These are phyloP conservation scores for Dasysyrphus tricinctus DNA, from an alignment of 2,888 invertebrate genomes.

Conservation along the genomic window DNA sequence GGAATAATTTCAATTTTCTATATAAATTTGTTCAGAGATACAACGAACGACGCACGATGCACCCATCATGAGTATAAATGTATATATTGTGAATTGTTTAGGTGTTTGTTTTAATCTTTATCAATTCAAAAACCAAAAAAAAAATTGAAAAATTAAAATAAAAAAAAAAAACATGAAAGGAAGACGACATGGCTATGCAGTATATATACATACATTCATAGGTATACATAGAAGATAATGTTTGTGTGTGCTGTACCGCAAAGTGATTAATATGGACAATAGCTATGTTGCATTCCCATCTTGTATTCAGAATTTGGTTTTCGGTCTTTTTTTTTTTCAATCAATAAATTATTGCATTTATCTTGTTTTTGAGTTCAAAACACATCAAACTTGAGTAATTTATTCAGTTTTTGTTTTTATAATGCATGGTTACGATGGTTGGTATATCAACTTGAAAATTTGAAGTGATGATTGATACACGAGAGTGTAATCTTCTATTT, in stretches of 20 bases:
- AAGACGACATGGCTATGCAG: neutral
- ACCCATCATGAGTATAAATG: neutral
- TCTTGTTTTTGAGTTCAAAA: slow-evolving; percentile 33
- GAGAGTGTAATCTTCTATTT: neutral
- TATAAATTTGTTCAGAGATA: slow-evolving; percentile 13
- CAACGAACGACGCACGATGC: too few relatives aligned
- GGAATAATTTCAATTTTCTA: slow-evolving; percentile 30
- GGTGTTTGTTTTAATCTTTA: slow-evolving; percentile 49
- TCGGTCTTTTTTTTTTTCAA: neutral
- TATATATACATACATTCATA: too few relatives aligned
- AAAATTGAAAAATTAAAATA: neutral
- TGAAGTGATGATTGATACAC: neutral
- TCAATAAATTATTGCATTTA: slow-evolving; percentile 30
- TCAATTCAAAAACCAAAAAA: neutral
- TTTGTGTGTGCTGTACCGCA: slow-evolving; percentile 8
- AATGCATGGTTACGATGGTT: neutral
- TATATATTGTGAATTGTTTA: slow-evolving; percentile 4
- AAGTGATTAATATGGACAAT: slow-evolving; percentile 68
- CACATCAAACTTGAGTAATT: slow-evolving; percentile 36
- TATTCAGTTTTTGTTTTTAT: slow-evolving; percentile 5
- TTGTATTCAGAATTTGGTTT: slow-evolving; percentile 31
- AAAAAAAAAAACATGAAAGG: slow-evolving; percentile 9
- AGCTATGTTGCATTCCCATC: slow-evolving; percentile 50
- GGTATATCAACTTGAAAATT: neutral
- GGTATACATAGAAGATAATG: neutral